Evolutionary conservation across 2,113 vertebrate species (phyloP), one percentile per base, ranked within the genome.

Genomic region (Oncorhynchus masou): DNA sequence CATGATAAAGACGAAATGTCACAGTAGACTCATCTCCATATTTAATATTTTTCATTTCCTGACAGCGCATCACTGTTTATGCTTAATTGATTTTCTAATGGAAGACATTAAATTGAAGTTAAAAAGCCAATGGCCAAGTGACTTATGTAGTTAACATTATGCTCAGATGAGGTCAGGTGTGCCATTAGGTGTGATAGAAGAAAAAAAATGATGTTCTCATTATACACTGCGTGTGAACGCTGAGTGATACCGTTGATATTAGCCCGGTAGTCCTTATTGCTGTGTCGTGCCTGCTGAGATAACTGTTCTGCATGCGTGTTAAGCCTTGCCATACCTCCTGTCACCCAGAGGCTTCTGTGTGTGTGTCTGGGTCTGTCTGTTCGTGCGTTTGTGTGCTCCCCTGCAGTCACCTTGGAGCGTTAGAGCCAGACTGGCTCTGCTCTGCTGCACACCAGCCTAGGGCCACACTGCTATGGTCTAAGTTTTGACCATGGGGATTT

Each of bases 51-150:
- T 74, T 80, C 2, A 45, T 45, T 11, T 45, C 39, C 39, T 11
- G 39, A 45, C 39, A 45, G 39, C 9, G 2, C 54, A 27, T 15
- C 24, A 39, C 34, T 13, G 39, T 64, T 24, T 39, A 25, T 45
- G n/a, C 31, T 31, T 74, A 13, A 48, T 31, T 64, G 62, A 24
- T 48, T 57, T 68, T 78, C 4, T n/a, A 78, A 71, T 31, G 29
- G 70, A 82, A 79, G 64, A 68, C 77, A 8, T 85, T 80, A 75
- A 81, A 71, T 79, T 76, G 9, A 73, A 74, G 60, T 64, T 31
- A 73, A 68, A 16, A 2, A 22, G 31, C 71, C 76, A 70, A 68
- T 70, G 62, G 59, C 70, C 65, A 49, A 5, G 13, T 57, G 3
- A 74, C 72, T 54, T 77, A 60, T 79, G 45, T 8, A 24, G 16